A percentile compares a stretch with the other conserved stretches of the same genome.
These are phyloP conservation scores for Pica pica DNA, from an alignment of 2,113 vertebrate species.

Conservation along the genomic window DNA sequence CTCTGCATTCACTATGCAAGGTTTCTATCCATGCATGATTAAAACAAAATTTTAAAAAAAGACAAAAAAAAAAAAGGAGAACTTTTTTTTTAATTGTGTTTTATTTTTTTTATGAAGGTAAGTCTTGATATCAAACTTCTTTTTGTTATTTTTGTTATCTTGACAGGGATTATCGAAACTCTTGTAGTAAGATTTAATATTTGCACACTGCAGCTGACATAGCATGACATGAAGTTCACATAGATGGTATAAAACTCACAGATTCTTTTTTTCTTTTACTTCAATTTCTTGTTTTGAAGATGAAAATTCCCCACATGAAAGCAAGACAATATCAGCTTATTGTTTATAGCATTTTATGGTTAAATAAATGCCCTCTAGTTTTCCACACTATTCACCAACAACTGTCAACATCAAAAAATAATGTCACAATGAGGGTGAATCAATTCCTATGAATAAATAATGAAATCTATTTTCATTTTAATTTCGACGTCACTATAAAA, in stretches of 20 bases:
- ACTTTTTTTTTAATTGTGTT: neutral
- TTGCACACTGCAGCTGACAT: neutral
- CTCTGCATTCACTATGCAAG: neutral
- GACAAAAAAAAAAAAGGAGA: fast-evolving
- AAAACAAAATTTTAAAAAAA: neutral
- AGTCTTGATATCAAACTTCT: neutral
- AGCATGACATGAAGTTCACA: neutral
- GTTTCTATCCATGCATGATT: neutral
- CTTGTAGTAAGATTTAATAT: neutral
- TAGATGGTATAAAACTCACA: neutral
- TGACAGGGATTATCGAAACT: neutral
- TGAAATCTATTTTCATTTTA: conserved; percentile 45
- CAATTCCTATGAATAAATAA: conserved; percentile 53
- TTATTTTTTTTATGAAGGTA: neutral
- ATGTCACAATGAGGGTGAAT: conserved; percentile 48
- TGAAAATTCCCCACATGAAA: neutral
- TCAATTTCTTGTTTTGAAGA: neutral
- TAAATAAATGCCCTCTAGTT: conserved; percentile 31
- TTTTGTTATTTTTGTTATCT: neutral
- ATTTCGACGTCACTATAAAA: conserved; percentile 10
- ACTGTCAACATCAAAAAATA: conserved; percentile 31
- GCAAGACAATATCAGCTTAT: conserved; percentile 8
- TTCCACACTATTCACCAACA: conserved; percentile 2
- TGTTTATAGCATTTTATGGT: conserved; percentile 40
- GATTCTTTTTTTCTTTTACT: neutral